Percentiles rank a stretch among this genome's conserved stretches.
Conservation (phyloP, 2,888 invertebrate genomes). For the Perdita meconis region DNA sequence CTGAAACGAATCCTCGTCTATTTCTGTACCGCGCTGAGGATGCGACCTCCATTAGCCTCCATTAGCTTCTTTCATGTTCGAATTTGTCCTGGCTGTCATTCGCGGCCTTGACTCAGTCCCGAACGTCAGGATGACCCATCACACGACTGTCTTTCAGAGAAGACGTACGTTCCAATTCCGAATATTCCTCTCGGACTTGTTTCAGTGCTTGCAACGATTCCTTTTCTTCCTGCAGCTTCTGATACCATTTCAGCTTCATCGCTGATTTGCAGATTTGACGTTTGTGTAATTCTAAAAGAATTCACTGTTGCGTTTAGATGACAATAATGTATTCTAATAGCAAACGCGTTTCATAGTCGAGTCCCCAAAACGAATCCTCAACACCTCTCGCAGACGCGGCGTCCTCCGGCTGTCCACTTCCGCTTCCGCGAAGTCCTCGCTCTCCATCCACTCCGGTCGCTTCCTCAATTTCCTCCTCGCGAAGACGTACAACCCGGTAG, state of each 20-base stretch:
- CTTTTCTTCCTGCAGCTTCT: not conserved
- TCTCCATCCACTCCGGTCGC: not conserved
- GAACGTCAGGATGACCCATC: constrained; percentile 33
- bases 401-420: not conserved
- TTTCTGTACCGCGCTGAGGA: constrained; percentile 31
- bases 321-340: too few species aligned
- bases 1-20: constrained; percentile 39
- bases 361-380: not conserved
- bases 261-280: too few species aligned
- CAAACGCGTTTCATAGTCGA: not conserved
- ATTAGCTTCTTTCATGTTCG: constrained; percentile 53
- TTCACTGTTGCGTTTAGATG: too few species aligned
- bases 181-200: constrained; percentile 4
- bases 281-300: too few species aligned
- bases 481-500: not conserved
- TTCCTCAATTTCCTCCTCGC: not conserved
- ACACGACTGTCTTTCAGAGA: constrained; percentile 12
- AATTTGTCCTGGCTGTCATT: constrained; percentile 59
- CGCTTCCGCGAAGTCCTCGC: constrained; percentile 4
- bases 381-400: not conserved
- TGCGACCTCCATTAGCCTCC: constrained; percentile 55
- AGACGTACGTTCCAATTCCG: constrained; percentile 24
- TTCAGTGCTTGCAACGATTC: not conserved
- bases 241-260: too few species aligned
- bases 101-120: constrained; percentile 38